phyloP scores from a whole-genome alignment of 1,140 invertebrate species.

The Chionoecetes opilio region DNA sequence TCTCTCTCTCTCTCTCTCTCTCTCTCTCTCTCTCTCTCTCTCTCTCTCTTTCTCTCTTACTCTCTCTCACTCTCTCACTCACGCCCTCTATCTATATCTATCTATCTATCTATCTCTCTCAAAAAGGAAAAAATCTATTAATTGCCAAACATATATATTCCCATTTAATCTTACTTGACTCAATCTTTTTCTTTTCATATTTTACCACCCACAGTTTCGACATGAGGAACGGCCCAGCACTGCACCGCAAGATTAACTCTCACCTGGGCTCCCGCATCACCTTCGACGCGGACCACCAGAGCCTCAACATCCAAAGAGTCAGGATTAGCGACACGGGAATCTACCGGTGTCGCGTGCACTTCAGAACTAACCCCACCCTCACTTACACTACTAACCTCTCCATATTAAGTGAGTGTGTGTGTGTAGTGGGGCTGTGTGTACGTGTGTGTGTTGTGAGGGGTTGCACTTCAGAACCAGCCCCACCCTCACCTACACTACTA shows the following conservation, averaged over 20 bases:
- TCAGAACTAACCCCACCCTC: constrained; percentile 43
- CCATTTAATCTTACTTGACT: not conserved
- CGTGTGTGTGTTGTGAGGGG: no score
- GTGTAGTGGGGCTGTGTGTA: not conserved
- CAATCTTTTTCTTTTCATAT: no score
- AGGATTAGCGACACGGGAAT: not conserved
- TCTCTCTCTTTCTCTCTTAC: not conserved
- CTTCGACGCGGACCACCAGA: not conserved
- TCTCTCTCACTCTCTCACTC: not conserved
- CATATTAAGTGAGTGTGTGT: constrained; percentile 32
- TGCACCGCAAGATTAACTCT: constrained; percentile 31
- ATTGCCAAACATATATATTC: no score
- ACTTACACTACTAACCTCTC: constrained; percentile 45
- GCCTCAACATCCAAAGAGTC: constrained; percentile 41
- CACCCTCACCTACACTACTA: no score
- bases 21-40: not conserved
- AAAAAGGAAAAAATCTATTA: no score
- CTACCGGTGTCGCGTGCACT: constrained; percentile 54
- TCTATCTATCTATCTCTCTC: no score
- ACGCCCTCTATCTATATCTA: no score
- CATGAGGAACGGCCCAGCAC: constrained; percentile 45
- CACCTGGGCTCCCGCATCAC: constrained; percentile 39
- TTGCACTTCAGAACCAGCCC: no score
- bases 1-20: no score
- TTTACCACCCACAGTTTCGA: constrained; percentile 13